phyloP scores from a whole-genome alignment of 2,888 invertebrate genomes.

The Desoria tigrina region DNA sequence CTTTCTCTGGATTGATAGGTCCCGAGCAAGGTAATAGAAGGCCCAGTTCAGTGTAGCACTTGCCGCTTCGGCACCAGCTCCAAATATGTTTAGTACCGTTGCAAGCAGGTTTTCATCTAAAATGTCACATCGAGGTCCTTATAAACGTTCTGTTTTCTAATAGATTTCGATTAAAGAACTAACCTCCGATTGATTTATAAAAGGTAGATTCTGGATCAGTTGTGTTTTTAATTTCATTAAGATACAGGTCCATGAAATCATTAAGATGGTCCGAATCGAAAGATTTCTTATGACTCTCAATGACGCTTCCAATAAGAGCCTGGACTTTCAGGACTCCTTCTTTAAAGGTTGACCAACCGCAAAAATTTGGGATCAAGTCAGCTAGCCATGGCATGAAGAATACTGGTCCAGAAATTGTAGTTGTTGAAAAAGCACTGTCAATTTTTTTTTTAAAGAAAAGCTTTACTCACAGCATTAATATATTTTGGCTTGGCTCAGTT shows the following conservation, averaged over 20 bases:
- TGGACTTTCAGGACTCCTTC: constrained; percentile 6
- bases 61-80: constrained; percentile 44
- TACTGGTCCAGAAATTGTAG: constrained; percentile 26
- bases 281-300: constrained; percentile 29
- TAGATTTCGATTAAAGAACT: neutral
- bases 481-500: too few relatives aligned
- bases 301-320: constrained; percentile 25
- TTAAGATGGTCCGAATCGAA: constrained; percentile 21
- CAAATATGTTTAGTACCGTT: constrained; percentile 37
- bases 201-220: constrained; percentile 39
- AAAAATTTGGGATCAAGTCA: constrained; percentile 19
- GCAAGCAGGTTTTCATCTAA: constrained; percentile 39
- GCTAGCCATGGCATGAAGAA: constrained; percentile 38
- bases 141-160: too few relatives aligned
- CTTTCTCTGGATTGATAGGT: constrained; percentile 32
- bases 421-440: constrained; percentile 9
- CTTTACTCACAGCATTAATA: too few relatives aligned
- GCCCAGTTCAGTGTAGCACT: constrained; percentile 38
- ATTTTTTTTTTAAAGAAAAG: too few relatives aligned
- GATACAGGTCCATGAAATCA: constrained; percentile 43
- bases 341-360: constrained; percentile 22
- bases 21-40: constrained; percentile 25
- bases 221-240: constrained; percentile 38
- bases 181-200: constrained; percentile 41
- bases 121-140: too few relatives aligned